Conservation (phyloP, 2,888 invertebrate species). For the Hydropsyche betteni region DNA sequence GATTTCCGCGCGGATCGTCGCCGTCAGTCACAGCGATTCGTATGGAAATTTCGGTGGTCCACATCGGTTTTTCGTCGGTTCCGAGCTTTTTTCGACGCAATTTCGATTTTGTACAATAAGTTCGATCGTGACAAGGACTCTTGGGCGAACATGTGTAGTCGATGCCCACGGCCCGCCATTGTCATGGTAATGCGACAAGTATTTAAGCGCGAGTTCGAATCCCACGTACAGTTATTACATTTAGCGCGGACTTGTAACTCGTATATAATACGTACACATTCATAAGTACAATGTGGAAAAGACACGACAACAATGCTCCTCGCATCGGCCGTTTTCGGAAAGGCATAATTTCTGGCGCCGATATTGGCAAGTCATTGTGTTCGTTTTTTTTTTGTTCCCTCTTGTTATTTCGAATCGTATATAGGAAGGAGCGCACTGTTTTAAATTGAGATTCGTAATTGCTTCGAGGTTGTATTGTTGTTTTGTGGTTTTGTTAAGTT, state of each 20-base stretch:
- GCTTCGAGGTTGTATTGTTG: too few species aligned
- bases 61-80: too few species aligned
- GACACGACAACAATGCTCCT: slow-evolving; percentile 11
- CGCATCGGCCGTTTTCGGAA: slow-evolving; percentile 29
- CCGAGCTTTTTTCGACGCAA: background rate
- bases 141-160: slow-evolving; percentile 29
- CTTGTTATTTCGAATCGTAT: too few species aligned
- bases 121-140: slow-evolving; percentile 27
- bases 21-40: too few species aligned
- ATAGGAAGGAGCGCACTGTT: too few species aligned
- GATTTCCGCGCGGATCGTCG: too few species aligned
- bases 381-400: background rate
- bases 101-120: slow-evolving; percentile 3
- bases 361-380: background rate
- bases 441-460: too few species aligned
- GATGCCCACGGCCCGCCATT: slow-evolving; percentile 45
- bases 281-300: background rate
- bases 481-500: too few species aligned
- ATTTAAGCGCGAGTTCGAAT: slow-evolving; percentile 45
- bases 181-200: slow-evolving; percentile 47
- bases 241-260: slow-evolving; percentile 25
- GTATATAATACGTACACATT: slow-evolving; percentile 12
- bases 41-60: too few species aligned
- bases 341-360: slow-evolving; percentile 22
- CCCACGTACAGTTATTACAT: slow-evolving; percentile 43